phyloP scores from a whole-genome alignment of 2,113 vertebrate genomes.

The Lepidothrix coronata region DNA sequence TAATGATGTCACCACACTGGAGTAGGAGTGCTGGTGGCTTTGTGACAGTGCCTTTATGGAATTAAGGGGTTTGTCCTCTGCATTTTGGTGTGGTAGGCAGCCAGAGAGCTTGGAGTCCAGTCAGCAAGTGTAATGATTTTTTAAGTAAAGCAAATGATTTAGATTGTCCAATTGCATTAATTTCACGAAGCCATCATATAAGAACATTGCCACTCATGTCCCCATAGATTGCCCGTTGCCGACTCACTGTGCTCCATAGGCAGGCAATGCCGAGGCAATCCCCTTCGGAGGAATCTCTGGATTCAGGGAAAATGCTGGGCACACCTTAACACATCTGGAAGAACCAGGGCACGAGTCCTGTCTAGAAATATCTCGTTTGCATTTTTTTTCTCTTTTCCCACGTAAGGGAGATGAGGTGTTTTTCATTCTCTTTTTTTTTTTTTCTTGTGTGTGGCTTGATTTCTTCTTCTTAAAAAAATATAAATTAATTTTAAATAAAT shows the following conservation, averaged over 20 bases:
- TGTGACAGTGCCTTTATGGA: background rate
- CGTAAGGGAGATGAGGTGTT: background rate
- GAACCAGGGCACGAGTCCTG: background rate
- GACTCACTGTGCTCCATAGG: background rate
- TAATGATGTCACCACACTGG: background rate
- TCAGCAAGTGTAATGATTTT: background rate
- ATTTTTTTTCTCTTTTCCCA: background rate
- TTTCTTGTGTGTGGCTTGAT: background rate
- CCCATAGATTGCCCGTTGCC: fast-evolving
- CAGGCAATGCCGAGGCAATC: background rate
- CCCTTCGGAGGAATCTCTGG: background rate
- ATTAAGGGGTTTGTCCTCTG: background rate
- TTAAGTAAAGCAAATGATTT: background rate
- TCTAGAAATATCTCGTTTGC: constrained; percentile 15
- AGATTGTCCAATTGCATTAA: background rate
- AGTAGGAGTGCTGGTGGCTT: background rate
- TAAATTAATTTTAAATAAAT: constrained; percentile 23
- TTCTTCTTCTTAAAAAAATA: background rate
- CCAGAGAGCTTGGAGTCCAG: background rate
- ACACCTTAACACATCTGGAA: background rate
- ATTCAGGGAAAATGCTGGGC: background rate
- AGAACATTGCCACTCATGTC: background rate
- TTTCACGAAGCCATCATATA: background rate
- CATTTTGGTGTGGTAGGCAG: background rate
- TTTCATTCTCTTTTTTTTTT: background rate